Evolutionary conservation across 1,140 invertebrate species (phyloP).

Genomic region (Caenorhabditis tropicalis): DNA sequence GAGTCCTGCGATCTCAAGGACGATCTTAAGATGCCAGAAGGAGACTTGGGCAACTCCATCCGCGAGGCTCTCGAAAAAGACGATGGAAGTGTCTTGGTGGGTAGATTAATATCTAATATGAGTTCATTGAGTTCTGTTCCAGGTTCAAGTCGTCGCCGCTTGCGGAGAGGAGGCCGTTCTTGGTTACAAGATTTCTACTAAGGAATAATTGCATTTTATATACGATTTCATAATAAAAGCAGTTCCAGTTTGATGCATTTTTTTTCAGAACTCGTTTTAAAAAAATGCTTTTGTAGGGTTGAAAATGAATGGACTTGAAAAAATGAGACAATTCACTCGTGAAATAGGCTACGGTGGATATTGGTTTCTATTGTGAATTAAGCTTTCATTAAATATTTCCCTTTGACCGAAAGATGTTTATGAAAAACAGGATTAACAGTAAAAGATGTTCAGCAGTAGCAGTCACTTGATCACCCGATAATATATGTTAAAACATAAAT

Average conservation of each 20-base stretch:
- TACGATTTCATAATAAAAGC: constrained; percentile 40
- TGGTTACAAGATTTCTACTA: constrained; percentile 70
- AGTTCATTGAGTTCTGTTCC: neutral
- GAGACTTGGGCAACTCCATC: constrained; percentile 66
- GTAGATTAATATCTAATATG: constrained; percentile 45
- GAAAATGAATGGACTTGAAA: too few relatives aligned
- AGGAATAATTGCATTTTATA: constrained; percentile 47
- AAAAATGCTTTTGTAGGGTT: too few relatives aligned
- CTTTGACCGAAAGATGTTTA: too few relatives aligned
- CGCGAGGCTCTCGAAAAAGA: constrained; percentile 71
- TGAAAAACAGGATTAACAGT: too few relatives aligned
- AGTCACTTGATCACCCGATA: too few relatives aligned
- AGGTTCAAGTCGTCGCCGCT: constrained; percentile 64
- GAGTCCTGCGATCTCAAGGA: constrained; percentile 69
- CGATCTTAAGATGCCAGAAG: constrained; percentile 65
- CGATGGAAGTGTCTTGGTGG: constrained; percentile 59
- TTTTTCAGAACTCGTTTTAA: neutral
- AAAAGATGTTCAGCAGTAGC: too few relatives aligned
- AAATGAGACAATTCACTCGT: too few relatives aligned
- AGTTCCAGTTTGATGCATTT: neutral
- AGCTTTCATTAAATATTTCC: too few relatives aligned
- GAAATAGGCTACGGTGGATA: too few relatives aligned
- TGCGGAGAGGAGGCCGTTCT: constrained; percentile 69
- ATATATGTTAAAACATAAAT: too few relatives aligned
- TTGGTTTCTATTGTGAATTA: too few relatives aligned